phyloP scores from a whole-genome alignment of 2,113 vertebrate genomes.

The Gadus macrocephalus region DNA sequence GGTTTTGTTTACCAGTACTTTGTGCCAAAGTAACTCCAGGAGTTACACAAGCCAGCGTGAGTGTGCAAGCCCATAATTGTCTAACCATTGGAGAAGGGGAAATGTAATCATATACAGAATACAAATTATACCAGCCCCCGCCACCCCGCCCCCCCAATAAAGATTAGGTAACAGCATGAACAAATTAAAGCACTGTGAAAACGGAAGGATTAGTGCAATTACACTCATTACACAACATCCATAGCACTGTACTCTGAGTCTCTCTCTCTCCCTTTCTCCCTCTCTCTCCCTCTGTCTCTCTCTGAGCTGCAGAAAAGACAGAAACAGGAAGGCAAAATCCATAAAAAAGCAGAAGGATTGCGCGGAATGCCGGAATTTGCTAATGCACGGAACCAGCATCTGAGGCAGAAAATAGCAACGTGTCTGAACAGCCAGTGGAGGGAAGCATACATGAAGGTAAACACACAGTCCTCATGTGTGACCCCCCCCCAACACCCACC shows the following conservation, averaged over 20 bases:
- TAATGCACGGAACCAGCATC: constrained; percentile 59
- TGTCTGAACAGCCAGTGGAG: constrained; percentile 68
- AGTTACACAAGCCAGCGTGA: constrained; percentile 37
- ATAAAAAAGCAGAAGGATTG: constrained; percentile 53
- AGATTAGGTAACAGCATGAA: constrained; percentile 67
- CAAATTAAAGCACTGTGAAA: constrained; percentile 61
- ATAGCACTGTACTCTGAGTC: constrained; percentile 50
- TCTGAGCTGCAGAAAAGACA: constrained; percentile 39
- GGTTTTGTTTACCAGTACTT: constrained; percentile 53
- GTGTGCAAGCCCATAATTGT: constrained; percentile 52
- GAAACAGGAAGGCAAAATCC: constrained; percentile 52
- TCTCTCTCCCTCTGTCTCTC: constrained; percentile 20
- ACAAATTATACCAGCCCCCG: constrained; percentile 45
- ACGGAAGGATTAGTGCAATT: constrained; percentile 65
- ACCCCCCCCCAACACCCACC: not conserved
- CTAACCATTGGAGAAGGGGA: constrained; percentile 53
- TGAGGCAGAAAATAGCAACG: constrained; percentile 54
- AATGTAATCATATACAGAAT: constrained; percentile 61
- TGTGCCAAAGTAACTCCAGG: constrained; percentile 33
- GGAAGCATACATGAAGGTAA: constrained; percentile 45
- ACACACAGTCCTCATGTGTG: constrained; percentile 32
- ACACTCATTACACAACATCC: constrained; percentile 61
- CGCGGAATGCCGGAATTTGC: constrained; percentile 66
- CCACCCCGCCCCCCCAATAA: constrained; percentile 50
- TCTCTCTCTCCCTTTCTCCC: no score